Percentiles rank a stretch among this genome's conserved stretches.
Evolutionary conservation across 1,140 invertebrate genomes (phyloP).

Genomic region (Tetramorium simillimum): DNA sequence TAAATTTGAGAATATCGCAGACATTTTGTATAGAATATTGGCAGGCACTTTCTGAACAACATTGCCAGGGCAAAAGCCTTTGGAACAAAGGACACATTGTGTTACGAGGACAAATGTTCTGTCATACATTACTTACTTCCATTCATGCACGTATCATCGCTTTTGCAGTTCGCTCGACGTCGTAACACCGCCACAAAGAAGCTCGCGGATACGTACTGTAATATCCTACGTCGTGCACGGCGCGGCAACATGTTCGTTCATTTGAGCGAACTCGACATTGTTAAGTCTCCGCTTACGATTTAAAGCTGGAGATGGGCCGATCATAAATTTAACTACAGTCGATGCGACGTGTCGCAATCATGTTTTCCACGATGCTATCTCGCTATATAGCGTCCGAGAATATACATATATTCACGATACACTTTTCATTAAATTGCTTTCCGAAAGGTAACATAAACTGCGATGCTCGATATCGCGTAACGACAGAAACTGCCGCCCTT

Average conservation of each 20-base stretch:
- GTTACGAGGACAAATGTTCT: conserved; percentile 35
- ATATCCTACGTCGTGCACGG: conserved; percentile 4
- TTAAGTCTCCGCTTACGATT: conserved; percentile 33
- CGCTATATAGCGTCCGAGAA: neutral
- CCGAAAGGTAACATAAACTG: conserved; percentile 5
- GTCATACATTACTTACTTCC: conserved; percentile 42
- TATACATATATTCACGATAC: neutral
- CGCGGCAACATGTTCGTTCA: conserved; percentile 13
- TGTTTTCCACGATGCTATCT: neutral
- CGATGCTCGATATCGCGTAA: neutral
- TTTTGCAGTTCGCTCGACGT: conserved; percentile 13
- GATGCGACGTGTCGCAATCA: neutral
- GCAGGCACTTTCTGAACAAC: conserved; percentile 36
- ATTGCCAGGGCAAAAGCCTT: neutral
- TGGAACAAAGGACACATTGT: conserved; percentile 35
- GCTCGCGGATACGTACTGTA: neutral
- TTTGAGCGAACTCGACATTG: neutral
- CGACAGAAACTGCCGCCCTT: neutral
- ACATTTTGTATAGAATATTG: conserved; percentile 40
- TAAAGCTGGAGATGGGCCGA: conserved; percentile 22
- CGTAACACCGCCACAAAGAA: conserved; percentile 27
- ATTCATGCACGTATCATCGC: conserved; percentile 32
- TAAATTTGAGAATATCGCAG: conserved; percentile 37
- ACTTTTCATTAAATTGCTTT: conserved; percentile 50
- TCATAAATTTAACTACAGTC: neutral